A percentile compares a stretch with the other conserved stretches of the same genome.
Evolutionary conservation across 2,797 vertebrate species (phyloP).

Genomic region (Propithecus perrieri): DNA sequence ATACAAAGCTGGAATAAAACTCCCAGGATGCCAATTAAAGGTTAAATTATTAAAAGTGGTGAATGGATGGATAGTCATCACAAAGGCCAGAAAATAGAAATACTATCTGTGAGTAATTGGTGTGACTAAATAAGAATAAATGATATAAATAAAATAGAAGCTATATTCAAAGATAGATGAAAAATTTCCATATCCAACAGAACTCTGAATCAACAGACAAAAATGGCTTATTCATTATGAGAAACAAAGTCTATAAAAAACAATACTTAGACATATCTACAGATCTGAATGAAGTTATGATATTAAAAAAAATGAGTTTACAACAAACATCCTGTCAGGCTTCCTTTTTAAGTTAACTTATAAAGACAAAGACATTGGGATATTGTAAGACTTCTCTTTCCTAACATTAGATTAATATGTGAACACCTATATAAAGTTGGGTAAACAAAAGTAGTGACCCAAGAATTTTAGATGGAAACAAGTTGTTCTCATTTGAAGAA

Average conservation of each 20-base stretch:
- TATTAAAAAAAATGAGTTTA: not conserved
- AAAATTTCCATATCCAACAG: not conserved
- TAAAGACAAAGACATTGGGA: not conserved
- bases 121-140: not conserved
- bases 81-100: not conserved
- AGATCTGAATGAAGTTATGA: not conserved
- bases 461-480: not conserved
- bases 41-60: not conserved
- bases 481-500: not conserved
- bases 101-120: not conserved
- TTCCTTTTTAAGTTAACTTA: not conserved
- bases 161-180: not conserved
- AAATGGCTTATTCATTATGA: not conserved
- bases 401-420: not conserved
- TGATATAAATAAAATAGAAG: not conserved
- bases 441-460: not conserved
- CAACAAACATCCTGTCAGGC: not conserved
- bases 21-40: not conserved
- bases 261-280: not conserved
- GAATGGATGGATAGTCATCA: not conserved
- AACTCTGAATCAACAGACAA: not conserved
- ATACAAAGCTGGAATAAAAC: not conserved
- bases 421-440: not conserved
- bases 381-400: not conserved
- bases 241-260: not conserved